Conservation (phyloP, 2,888 invertebrate species). For the Pycnomerus fuliginosus region DNA sequence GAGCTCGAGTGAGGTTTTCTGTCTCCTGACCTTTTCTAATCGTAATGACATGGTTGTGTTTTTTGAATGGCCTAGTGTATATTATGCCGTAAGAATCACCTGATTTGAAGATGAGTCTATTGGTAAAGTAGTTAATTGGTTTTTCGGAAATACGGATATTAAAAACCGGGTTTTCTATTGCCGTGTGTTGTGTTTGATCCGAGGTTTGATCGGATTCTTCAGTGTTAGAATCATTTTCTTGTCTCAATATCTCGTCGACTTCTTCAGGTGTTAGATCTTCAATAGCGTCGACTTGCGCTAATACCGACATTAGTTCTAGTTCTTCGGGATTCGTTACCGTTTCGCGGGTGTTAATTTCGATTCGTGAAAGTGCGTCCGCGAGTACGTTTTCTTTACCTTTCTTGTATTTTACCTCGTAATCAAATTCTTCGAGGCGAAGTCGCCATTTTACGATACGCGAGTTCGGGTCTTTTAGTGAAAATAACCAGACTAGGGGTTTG, state of each 20-base stretch:
- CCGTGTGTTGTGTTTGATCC: background rate
- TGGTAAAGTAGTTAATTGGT: background rate
- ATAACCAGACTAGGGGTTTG: too few relatives aligned
- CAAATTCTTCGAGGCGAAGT: too few relatives aligned
- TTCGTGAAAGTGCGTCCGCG: too few relatives aligned
- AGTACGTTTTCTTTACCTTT: too few relatives aligned
- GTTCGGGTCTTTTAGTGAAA: too few relatives aligned
- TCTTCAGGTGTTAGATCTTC: background rate
- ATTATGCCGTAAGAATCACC: background rate
- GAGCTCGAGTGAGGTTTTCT: background rate
- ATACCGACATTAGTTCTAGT: background rate
- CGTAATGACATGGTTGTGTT: background rate
- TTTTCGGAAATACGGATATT: background rate
- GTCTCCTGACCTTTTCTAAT: background rate
- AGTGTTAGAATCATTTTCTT: background rate
- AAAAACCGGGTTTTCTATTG: background rate
- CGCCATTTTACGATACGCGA: too few relatives aligned
- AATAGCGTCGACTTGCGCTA: background rate
- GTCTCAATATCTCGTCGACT: background rate
- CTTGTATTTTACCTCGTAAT: too few relatives aligned
- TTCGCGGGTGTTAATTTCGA: background rate
- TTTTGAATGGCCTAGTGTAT: background rate
- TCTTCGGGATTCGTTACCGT: background rate
- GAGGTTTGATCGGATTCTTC: too few relatives aligned
- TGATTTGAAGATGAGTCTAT: background rate